A percentile compares a stretch with the other conserved stretches of the same genome.
phyloP scores from a whole-genome alignment of 2,888 invertebrate genomes.

The Apamea monoglypha region DNA sequence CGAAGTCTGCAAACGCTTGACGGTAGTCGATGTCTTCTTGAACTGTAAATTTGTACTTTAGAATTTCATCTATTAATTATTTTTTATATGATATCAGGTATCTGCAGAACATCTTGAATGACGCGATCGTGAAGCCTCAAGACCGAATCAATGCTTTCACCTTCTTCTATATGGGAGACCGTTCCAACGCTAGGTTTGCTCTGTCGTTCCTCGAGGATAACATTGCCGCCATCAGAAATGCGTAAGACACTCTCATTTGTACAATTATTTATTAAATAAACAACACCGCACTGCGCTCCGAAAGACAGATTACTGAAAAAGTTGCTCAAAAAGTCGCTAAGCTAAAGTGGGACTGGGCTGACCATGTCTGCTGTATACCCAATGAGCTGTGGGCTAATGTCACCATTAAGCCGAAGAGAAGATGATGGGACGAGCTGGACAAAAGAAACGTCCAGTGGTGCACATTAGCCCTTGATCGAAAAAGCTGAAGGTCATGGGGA shows the following conservation, averaged over 20 bases:
- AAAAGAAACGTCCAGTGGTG: not conserved
- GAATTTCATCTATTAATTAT: not conserved
- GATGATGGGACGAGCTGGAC: no score
- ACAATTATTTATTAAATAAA: not conserved
- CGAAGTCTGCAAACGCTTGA: not conserved
- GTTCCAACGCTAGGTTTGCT: constrained; percentile 78
- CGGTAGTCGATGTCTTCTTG: no score
- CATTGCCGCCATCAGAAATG: constrained; percentile 74
- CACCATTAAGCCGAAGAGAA: not conserved
- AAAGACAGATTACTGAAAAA: not conserved
- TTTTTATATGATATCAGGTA: constrained; percentile 70
- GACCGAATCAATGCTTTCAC: constrained; percentile 84
- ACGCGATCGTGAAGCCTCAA: constrained; percentile 82
- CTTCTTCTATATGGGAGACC: constrained; percentile 82
- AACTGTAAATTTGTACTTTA: not conserved
- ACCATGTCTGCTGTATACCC: not conserved
- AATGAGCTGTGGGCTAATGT: not conserved
- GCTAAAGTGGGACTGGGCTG: not conserved
- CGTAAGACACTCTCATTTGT: constrained; percentile 71
- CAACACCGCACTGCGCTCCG: not conserved
- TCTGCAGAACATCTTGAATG: constrained; percentile 78
- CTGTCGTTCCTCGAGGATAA: constrained; percentile 79
- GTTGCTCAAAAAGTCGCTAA: not conserved
- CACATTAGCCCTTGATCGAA: not conserved
- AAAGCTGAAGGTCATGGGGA: not conserved